Conservation (phyloP, 64 coral and sea anemone genomes). For the Stylophora pistillata region DNA sequence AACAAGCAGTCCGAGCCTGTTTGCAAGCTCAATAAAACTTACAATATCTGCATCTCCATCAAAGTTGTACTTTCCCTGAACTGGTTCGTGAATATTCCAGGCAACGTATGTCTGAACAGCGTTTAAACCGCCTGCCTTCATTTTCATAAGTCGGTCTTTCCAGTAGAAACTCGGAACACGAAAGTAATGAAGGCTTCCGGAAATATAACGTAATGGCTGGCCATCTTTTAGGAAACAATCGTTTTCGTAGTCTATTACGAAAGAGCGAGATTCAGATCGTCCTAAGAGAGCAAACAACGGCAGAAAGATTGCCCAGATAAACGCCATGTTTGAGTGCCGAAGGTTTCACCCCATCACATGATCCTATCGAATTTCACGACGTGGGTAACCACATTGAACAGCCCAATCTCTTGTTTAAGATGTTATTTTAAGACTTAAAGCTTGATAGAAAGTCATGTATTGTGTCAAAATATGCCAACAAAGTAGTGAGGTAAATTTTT, state of each 20-base stretch:
- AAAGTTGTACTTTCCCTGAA: conserved; percentile 15
- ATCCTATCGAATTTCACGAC: too few relatives aligned
- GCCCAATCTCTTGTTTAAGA: too few relatives aligned
- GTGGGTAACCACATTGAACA: too few relatives aligned
- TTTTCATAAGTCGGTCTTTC: conserved; percentile 83
- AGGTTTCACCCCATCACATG: too few relatives aligned
- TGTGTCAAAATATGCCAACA: too few relatives aligned
- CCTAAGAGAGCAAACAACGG: too few relatives aligned
- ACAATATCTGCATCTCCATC: neutral
- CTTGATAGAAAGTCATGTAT: too few relatives aligned
- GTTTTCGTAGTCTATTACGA: conserved; percentile 79
- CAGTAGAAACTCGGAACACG: conserved; percentile 81
- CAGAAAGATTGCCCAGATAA: too few relatives aligned
- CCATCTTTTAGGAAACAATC: conserved; percentile 92
- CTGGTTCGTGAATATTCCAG: conserved; percentile 3
- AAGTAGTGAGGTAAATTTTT: too few relatives aligned
- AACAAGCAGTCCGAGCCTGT: conserved; percentile 62
- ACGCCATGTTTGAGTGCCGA: neutral
- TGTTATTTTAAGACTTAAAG: too few relatives aligned
- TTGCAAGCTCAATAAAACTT: conserved; percentile 56
- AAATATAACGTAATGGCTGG: conserved; percentile 91
- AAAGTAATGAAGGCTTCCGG: conserved; percentile 90
- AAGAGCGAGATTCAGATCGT: conserved; percentile 13
- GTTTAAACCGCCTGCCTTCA: conserved; percentile 93
- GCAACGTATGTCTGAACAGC: conserved; percentile 84